Evolutionary conservation across 1,140 invertebrate species (phyloP), one percentile per base, ranked within the genome.

Genomic region (Chlorops oryzae): DNA sequence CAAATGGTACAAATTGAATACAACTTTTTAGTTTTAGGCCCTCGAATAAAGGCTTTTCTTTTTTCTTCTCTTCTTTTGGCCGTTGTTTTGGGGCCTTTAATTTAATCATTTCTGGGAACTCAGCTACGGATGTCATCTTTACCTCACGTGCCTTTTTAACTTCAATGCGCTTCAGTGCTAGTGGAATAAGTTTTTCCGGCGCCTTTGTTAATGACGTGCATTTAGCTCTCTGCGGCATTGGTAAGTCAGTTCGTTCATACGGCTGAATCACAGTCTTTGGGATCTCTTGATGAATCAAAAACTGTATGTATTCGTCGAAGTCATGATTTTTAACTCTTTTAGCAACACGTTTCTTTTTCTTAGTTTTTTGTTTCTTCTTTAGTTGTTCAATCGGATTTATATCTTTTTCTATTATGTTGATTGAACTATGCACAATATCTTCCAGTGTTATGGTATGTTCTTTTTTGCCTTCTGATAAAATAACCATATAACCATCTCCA

Each of bases 81-180:
- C 74, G 70, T 47, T 66, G 77, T 22, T 70, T 71, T 13, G 66
- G 59, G 23, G 70, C 61, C 52, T 69, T 70, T 6, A 68, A 57
- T 39, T 71, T 68, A 2, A 67, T 54, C 62, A 67, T 69, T 52
- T 67, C 62, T 9, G 62, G 67, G 34, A 67, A 65, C 53, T 59
- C 59, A 10, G 43, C 63, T 7, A 68, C 65, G 1, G 65, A 69
- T 44, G 57, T 65, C 22, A 68, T 68, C 58, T 69, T 52, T 52
- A 68, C 21, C 55, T 55, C 54, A 50, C 59, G 57, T 0, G 63
- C 58, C 39, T 64, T 58, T 6, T 52, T 64, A 15, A 66, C 35
- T 42, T 72, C 62, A 0, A 66, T 44, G 48, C 56, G 59, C 41
- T 72, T 65, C 18, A 70, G 63, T 56, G 62, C 63, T 43, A 70